Base-by-base conservation (phyloP, 2,113 vertebrate species). In the Pogonocichla stellata region DNA sequence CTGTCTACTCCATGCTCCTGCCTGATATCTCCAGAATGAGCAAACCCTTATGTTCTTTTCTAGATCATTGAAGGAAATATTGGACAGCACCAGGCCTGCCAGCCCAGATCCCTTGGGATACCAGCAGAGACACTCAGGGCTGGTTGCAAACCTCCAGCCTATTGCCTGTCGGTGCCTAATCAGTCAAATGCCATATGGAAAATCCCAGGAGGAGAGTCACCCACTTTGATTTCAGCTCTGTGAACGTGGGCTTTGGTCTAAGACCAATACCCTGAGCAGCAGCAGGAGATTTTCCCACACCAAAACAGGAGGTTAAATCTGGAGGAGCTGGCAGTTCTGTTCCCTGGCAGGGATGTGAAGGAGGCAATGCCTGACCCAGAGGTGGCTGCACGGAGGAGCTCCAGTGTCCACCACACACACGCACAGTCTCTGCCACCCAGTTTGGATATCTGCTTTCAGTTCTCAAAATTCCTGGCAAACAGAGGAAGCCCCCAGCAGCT, bases 1-100 rank as follows among this genome's bases (percentile, higher is more conserved):
- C 82, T 43, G 71, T n/a, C 57, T 43, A 26, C 58, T 81, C 56
- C 38, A 22, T 2, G 0, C 26, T 81, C 56, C 70, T 83, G 42
- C 33, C 58, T 58, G 8, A 25, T 73, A 72, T 58, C 65, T 86
- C 67, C n/a, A 88, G 89, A 36, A 12, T 33, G 69, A 61, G 36
- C 17, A 24, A 65, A 57, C 29, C 19, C 19, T 29, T 19, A 34
- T 8, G 17, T 73, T 51, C 51, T 54, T 87, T 83, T 69, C 83
- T 77, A 96, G 64, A n/a, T 62, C 67, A 54, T 3, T 61, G 64
- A 65, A 83, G 86, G 75, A 69, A 77, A 83, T 83, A 65, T 5
- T 57, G 75, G 48, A 65, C 9, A 57, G 66, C 79, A 56, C 26
- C 86, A 87, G 60, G 13, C 33, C 36, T 48, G 26, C 47, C n/a